A percentile compares a stretch with the other conserved stretches of the same genome.
These are phyloP conservation scores for Dallia pectoralis DNA, from an alignment of 2,797 vertebrate genomes.

Conservation along the genomic window DNA sequence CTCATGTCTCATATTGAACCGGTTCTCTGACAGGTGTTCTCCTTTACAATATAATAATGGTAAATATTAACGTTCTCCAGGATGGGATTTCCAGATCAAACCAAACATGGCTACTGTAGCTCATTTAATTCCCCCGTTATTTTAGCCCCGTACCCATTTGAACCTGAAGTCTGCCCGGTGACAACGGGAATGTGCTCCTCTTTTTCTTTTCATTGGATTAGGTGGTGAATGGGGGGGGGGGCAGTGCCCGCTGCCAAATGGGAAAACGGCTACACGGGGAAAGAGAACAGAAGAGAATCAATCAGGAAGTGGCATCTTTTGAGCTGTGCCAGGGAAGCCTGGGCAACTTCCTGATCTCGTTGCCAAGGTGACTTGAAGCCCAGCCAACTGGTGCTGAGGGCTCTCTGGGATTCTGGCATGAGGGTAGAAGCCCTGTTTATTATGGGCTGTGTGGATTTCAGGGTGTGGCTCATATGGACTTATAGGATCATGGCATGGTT, in stretches of 20 bases:
- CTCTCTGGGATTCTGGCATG: slow-evolving; percentile 52
- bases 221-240: slow-evolving; percentile 48
- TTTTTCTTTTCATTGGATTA: slow-evolving; percentile 55
- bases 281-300: slow-evolving; percentile 67
- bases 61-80: neutral
- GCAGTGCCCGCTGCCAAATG: slow-evolving; percentile 52
- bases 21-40: neutral
- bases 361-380: slow-evolving; percentile 67
- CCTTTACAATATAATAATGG: neutral
- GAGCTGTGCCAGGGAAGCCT: slow-evolving; percentile 64
- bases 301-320: slow-evolving; percentile 76
- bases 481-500: too few species aligned
- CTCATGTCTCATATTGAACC: neutral
- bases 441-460: neutral
- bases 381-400: slow-evolving; percentile 60
- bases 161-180: slow-evolving; percentile 58
- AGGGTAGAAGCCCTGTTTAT: neutral
- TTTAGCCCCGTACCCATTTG: slow-evolving; percentile 46
- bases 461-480: neutral
- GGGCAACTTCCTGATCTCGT: slow-evolving; percentile 72
- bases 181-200: slow-evolving; percentile 53
- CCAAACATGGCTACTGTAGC: slow-evolving; percentile 48
- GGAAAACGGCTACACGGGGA: slow-evolving; percentile 62
- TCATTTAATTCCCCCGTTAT: slow-evolving; percentile 61
- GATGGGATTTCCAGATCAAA: neutral